Conservation (phyloP, 2,888 invertebrate species). For the Scaptomyza parva region DNA sequence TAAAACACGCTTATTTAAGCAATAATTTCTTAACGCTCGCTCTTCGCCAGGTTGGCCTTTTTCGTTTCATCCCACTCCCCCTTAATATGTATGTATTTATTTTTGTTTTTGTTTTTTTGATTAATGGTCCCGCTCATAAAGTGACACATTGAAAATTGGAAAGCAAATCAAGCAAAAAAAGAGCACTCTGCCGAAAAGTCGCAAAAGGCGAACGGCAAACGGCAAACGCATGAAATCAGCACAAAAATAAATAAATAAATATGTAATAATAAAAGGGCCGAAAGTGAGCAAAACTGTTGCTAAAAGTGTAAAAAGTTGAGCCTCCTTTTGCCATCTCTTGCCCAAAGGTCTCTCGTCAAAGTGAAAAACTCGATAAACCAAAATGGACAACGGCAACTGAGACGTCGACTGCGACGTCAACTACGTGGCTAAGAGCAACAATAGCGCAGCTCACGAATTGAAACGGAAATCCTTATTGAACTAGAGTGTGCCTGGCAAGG, state of each 20-base stretch:
- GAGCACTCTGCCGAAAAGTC: constrained; percentile 59
- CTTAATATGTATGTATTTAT: constrained; percentile 25
- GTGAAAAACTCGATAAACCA: constrained; percentile 76
- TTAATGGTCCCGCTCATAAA: constrained; percentile 78
- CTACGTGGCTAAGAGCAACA: constrained; percentile 33
- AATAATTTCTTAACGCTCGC: constrained; percentile 73
- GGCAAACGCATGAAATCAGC: constrained; percentile 75
- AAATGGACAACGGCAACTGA: constrained; percentile 55
- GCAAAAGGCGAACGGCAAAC: constrained; percentile 53
- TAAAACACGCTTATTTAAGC: constrained; percentile 76
- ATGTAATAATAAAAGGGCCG: constrained; percentile 33
- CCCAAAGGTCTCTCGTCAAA: constrained; percentile 68
- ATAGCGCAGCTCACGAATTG: constrained; percentile 75
- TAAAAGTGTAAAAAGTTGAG: constrained; percentile 76
- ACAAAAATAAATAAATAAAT: constrained; percentile 64
- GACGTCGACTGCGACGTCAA: constrained; percentile 7
- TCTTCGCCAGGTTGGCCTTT: constrained; percentile 46
- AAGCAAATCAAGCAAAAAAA: constrained; percentile 77
- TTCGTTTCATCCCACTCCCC: constrained; percentile 11
- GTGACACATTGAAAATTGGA: constrained; percentile 80
- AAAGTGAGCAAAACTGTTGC: constrained; percentile 57
- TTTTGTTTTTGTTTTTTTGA: constrained; percentile 61
- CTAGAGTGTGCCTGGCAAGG: constrained; percentile 61
- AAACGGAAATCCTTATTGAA: constrained; percentile 84
- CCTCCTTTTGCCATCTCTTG: constrained; percentile 26